Evolutionary conservation across 2,113 vertebrate species (phyloP).

Genomic region (Atractosteus spatula): DNA sequence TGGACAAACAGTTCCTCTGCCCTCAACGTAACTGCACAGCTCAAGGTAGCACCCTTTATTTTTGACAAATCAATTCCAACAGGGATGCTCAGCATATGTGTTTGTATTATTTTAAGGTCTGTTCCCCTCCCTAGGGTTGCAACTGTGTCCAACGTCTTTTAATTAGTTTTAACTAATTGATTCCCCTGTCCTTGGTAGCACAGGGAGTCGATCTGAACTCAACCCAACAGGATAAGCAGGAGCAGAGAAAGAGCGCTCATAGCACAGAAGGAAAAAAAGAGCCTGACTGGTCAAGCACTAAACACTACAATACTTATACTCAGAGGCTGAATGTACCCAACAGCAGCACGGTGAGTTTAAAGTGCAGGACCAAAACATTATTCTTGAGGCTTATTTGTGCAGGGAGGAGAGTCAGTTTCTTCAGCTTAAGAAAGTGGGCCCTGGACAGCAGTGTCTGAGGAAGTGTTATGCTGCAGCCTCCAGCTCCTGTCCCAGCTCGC

Average conservation of each 20-base stretch:
- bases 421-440: no score
- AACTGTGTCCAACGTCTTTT: neutral
- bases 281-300: constrained; percentile 16
- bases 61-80: neutral
- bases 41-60: neutral
- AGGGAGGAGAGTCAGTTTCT: constrained; percentile 20
- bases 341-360: constrained; percentile 64
- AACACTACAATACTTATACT: constrained; percentile 26
- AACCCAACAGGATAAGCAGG: neutral
- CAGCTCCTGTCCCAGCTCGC: constrained; percentile 25
- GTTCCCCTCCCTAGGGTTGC: no score
- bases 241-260: constrained; percentile 17
- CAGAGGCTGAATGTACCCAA: constrained; percentile 48
- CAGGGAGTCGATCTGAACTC: neutral
- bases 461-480: constrained; percentile 18
- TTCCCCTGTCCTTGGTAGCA: neutral
- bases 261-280: neutral
- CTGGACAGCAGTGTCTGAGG: no score
- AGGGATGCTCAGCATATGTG: neutral
- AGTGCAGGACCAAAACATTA: constrained; percentile 50
- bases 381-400: constrained; percentile 48
- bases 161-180: neutral
- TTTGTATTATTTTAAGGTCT: no score
- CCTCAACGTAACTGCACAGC: constrained; percentile 5
- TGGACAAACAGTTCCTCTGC: neutral